Conservation (phyloP, 2,888 invertebrate species). For the Plemyria rubiginata region DNA sequence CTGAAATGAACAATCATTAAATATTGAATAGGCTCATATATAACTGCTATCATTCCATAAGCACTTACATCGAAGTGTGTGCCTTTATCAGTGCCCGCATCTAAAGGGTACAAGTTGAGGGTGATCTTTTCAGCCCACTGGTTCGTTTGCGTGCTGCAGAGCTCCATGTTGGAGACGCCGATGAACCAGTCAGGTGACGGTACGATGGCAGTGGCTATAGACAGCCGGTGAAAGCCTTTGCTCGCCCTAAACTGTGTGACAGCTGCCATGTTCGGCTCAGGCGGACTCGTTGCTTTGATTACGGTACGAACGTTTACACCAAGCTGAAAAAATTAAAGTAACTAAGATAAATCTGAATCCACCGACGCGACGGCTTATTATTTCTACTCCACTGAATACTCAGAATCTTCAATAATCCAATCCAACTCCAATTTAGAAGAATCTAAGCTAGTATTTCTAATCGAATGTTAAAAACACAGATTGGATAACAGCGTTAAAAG, state of each 20-base stretch:
- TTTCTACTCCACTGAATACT: no score
- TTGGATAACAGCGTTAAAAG: no score
- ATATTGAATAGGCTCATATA: background rate
- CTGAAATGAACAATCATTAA: slow-evolving; percentile 44
- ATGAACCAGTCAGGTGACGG: slow-evolving; percentile 98
- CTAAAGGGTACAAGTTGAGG: slow-evolving; percentile 96
- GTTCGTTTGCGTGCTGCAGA: slow-evolving; percentile 91
- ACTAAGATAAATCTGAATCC: background rate
- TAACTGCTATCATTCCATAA: background rate
- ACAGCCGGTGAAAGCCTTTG: slow-evolving; percentile 67
- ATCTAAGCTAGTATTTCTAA: no score
- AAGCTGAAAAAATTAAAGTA: slow-evolving; percentile 49
- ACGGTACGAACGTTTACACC: slow-evolving; percentile 67
- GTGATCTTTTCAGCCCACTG: slow-evolving; percentile 91
- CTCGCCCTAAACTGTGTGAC: slow-evolving; percentile 67
- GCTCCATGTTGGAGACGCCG: slow-evolving; percentile 94
- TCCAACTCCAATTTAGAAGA: no score
- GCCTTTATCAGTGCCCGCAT: slow-evolving; percentile 98
- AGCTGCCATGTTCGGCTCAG: slow-evolving; percentile 60
- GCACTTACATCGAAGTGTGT: slow-evolving; percentile 91
- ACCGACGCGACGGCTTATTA: background rate
- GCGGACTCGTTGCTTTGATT: slow-evolving; percentile 71
- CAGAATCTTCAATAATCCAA: no score
- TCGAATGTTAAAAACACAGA: no score
- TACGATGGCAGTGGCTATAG: slow-evolving; percentile 68